Evolutionary conservation across 2,797 vertebrate genomes (phyloP), one percentile per base, ranked within the genome.

Genomic region (Lacerta viridis): DNA sequence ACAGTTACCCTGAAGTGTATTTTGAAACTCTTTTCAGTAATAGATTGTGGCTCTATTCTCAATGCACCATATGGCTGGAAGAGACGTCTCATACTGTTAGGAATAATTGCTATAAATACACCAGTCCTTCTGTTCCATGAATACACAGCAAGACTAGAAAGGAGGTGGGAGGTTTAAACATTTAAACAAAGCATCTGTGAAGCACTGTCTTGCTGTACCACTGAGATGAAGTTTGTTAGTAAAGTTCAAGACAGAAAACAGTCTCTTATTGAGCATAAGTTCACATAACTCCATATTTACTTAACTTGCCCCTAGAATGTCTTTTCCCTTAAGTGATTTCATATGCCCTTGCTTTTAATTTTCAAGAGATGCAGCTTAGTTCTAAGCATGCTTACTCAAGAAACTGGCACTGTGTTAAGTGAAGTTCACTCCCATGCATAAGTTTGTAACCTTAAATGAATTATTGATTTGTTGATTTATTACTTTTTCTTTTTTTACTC

Each of bases 271-370:
- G 50, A 55, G 50, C 50, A 55, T 4, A 55, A 15, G 50, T 78
- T 7, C 0, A 0, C 41, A 85, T 41, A 91, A 92, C 27, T 84
- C 93, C 93, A 93, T 64, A 89, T 95, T 94, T 92, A 92, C 95
- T 93, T 94, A 77, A 8, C 77, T 76, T 80, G 88, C 33, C 84
- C 27, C 92, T 72, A 87, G 78, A 13, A 93, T 92, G 93, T 94
- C 79, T 90, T 55, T 8, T 0, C 5, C 43, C 64, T 88, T 69
- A 93, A 90, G 85, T 83, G 92, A 90, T 83, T 88, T 95, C 93
- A 95, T 93, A 95, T 95, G 94, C 50, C 84, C 9, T 0, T 39
- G 85, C 29, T 8, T 91, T 94, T 93, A 75, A 75, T 90, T 93
- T 92, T 87, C 92, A 92, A 94, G 94, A 90, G 88, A 94, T 64